phyloP scores from a whole-genome alignment of 2,797 vertebrate genomes.

The Oreortyx pictus region DNA sequence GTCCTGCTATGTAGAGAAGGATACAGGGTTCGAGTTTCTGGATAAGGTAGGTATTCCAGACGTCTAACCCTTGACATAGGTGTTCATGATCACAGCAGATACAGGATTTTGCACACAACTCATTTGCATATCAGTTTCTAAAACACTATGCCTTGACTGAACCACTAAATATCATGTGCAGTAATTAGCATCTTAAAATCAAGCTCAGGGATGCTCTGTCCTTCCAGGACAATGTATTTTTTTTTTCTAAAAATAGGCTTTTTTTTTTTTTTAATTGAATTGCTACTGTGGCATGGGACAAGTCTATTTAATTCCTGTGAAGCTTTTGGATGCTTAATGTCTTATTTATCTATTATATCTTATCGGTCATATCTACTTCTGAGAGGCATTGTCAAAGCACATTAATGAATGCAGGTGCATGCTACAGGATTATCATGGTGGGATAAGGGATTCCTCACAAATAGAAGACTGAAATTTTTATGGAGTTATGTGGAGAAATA shows the following conservation, averaged over 20 bases:
- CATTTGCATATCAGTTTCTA: background rate
- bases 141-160: background rate
- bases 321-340: background rate
- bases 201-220: rapidly evolving
- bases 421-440: background rate
- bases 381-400: background rate
- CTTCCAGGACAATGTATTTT: background rate
- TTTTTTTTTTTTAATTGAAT: background rate
- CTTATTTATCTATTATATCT: background rate
- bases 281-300: background rate
- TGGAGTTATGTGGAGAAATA: background rate
- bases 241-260: background rate
- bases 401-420: background rate
- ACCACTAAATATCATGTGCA: background rate
- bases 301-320: background rate
- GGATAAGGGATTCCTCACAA: background rate
- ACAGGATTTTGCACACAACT: background rate
- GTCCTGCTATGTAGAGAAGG: background rate
- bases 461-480: background rate
- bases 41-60: background rate
- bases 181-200: background rate
- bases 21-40: background rate
- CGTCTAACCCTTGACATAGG: rapidly evolving
- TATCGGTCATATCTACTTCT: background rate
- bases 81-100: background rate